Percentiles rank a stretch among this genome's conserved stretches.
Conservation (phyloP, 2,113 vertebrate species). For the Callaeas wilsoni region DNA sequence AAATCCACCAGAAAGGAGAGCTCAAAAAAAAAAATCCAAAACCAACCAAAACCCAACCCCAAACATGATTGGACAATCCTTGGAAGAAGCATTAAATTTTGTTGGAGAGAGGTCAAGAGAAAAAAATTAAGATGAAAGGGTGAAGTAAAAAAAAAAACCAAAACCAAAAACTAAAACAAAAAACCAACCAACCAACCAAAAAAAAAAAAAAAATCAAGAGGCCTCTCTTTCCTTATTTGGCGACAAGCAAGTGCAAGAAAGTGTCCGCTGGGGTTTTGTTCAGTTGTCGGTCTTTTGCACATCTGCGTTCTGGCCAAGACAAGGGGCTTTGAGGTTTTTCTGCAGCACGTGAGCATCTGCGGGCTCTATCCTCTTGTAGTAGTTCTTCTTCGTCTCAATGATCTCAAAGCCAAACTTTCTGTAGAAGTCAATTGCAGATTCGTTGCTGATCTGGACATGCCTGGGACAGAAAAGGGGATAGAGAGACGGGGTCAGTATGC, state of each 20-base stretch:
- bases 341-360: slow-evolving; percentile 98
- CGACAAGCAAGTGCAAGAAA: slow-evolving; percentile 83
- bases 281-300: slow-evolving; percentile 88
- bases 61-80: slow-evolving; percentile 70
- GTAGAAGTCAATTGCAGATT: slow-evolving; percentile 99
- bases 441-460: slow-evolving; percentile 99
- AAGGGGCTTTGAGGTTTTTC: slow-evolving; percentile 91
- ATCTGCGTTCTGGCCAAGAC: slow-evolving; percentile 84
- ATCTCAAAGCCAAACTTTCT: slow-evolving; percentile 99
- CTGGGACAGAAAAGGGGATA: slow-evolving; percentile 57
- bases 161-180: background rate
- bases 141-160: background rate
- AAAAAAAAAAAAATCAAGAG: background rate
- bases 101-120: slow-evolving; percentile 56
- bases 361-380: slow-evolving; percentile 99
- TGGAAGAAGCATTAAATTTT: slow-evolving; percentile 69
- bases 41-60: slow-evolving; percentile 8
- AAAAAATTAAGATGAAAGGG: slow-evolving; percentile 18
- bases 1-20: background rate
- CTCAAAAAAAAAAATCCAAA: background rate
- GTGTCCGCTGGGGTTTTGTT: slow-evolving; percentile 70
- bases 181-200: background rate
- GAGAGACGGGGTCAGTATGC: background rate
- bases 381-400: slow-evolving; percentile 99
- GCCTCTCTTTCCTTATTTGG: slow-evolving; percentile 82